Base-by-base conservation (phyloP, 92 coral and sea anemone species). In the Porites divaricata region DNA sequence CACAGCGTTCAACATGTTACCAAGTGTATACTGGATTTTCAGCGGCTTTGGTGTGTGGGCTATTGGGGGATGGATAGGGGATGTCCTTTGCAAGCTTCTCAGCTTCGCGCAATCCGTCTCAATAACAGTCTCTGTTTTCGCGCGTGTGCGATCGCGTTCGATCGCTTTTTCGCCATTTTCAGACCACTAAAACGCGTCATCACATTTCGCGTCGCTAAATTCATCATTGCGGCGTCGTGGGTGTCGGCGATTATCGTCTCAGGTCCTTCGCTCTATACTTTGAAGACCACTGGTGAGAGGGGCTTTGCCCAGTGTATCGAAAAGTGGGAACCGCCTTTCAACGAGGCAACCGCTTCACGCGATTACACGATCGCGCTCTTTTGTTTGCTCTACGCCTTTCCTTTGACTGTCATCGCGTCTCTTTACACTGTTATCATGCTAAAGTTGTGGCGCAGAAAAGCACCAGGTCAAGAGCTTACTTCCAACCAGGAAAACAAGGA, bases 401-500 rank as follows among this genome's bases (percentile, higher is more conserved):
- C 98, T 2, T 79, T 94, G 15, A 13, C 88, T 6, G 63, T 87
- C 6, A 94, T 94, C 77, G 61, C 91, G 0, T 67, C 87, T 4
- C 67, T 94, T 62, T 94, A 94, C 58, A 83, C 92, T 3, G 77
- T 87, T 9, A 74, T 94, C n/a, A 79, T 94, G 63, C 80, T 86
- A 78, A 89, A 94, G 51, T 87, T 94, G 1, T 94, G 98, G 98
- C 86, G 92, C 22, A 91, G 95, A 28, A 94, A 94, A 70, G 88
- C 92, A 1, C 98, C 98, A 6, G 98, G 98, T 9, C 90, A 89
- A 49, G 85, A 89, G 56, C 92, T 87, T 70, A 85, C 66, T 20
- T 83, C 70, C 56, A 94, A 94, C 69, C 90, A 94, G n/a, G 90
- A 67, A 19, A 89, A 93, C 69, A 90, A 91, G 1, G 91, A 92